These are phyloP conservation scores for Laothoe populi DNA, from an alignment of 2,888 invertebrate genomes.

Conservation along the genomic window DNA sequence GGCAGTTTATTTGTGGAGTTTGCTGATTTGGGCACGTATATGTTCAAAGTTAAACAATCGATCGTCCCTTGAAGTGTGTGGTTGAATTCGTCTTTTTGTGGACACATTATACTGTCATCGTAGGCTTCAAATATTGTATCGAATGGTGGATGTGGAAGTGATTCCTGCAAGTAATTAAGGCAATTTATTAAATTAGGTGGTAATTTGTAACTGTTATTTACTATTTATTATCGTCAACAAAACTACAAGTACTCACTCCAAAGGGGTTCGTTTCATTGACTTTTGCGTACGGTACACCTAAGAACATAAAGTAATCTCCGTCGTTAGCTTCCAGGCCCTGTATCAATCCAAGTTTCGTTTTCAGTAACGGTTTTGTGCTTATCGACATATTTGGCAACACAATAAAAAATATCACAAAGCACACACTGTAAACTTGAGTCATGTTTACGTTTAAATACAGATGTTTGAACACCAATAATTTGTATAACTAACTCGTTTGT, in stretches of 20 bases:
- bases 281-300: slow-evolving; percentile 52
- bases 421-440: no score
- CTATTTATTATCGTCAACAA: no score
- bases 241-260: slow-evolving; percentile 22
- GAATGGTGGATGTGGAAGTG: slow-evolving; percentile 31
- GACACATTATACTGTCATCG: slow-evolving; percentile 50
- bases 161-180: slow-evolving; percentile 34
- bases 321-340: slow-evolving; percentile 41
- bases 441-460: no score
- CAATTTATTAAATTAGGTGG: no score
- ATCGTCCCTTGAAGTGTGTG: slow-evolving; percentile 60
- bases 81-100: slow-evolving; percentile 51
- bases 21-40: slow-evolving; percentile 76
- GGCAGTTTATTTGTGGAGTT: slow-evolving; percentile 35
- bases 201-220: no score
- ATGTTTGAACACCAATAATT: no score
- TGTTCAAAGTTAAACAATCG: slow-evolving; percentile 86
- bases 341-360: slow-evolving; percentile 36
- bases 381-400: neutral
- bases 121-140: slow-evolving; percentile 31
- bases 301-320: slow-evolving; percentile 48
- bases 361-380: neutral
- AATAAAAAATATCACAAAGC: neutral
- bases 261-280: slow-evolving; percentile 48
- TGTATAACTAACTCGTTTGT: no score